Conservation (phyloP, 2,888 invertebrate species). For the Strigamia transsilvanica region DNA sequence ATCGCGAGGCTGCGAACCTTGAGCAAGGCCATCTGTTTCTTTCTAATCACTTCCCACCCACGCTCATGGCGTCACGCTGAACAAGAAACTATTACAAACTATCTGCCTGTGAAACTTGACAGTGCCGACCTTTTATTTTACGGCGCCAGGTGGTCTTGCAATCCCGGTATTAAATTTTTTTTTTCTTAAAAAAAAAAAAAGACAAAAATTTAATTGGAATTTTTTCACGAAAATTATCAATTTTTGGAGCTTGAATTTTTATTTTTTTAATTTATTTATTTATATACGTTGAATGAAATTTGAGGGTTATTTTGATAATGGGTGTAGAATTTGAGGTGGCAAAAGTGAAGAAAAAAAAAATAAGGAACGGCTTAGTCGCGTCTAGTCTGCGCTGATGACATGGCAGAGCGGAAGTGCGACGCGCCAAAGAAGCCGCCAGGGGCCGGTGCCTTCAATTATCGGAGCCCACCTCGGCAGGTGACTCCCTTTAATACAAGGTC, state of each 20-base stretch:
- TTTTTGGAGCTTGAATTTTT: too few relatives aligned
- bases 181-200: too few relatives aligned
- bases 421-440: constrained; percentile 40
- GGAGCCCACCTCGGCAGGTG: constrained; percentile 29
- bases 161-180: too few relatives aligned
- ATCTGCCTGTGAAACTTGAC: constrained; percentile 19
- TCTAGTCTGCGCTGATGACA: constrained; percentile 33
- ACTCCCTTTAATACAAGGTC: constrained; percentile 33
- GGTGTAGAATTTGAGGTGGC: constrained; percentile 4
- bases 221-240: too few relatives aligned
- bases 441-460: constrained; percentile 38
- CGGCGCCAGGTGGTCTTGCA: constrained; percentile 1
- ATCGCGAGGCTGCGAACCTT: constrained; percentile 15
- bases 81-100: constrained; percentile 31
- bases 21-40: constrained; percentile 41
- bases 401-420: constrained; percentile 22
- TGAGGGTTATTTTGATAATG: neutral
- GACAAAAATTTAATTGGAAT: too few relatives aligned
- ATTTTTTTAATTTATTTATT: too few relatives aligned
- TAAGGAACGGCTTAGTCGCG: constrained; percentile 21
- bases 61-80: constrained; percentile 13
- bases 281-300: neutral
- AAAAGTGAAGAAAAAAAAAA: neutral
- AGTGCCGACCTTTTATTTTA: neutral
- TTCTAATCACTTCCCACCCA: constrained; percentile 28